Conservation (phyloP, 2,888 invertebrate species). For the Diaphora mendica region DNA sequence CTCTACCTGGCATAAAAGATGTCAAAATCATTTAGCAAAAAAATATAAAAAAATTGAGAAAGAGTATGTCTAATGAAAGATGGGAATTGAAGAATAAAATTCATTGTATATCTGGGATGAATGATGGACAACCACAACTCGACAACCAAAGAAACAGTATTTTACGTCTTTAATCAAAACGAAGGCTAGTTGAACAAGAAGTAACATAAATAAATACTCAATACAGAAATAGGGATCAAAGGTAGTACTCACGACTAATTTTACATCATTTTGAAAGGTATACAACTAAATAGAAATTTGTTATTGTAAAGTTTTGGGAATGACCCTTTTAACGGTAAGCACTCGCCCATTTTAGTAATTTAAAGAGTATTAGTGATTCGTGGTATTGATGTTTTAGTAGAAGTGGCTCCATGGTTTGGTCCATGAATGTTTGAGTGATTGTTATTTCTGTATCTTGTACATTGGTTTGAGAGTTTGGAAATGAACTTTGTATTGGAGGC, state of each 20-base stretch:
- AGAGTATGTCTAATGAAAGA: no score
- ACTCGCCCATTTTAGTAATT: neutral
- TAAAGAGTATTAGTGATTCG: neutral
- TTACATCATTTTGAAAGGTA: neutral
- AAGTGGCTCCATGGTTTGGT: neutral
- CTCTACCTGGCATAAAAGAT: no score
- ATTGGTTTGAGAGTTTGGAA: neutral
- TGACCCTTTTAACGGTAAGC: neutral
- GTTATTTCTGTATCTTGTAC: neutral
- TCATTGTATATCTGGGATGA: no score
- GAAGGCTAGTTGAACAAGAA: neutral
- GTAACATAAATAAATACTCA: neutral
- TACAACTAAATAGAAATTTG: neutral
- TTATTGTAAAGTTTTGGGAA: neutral
- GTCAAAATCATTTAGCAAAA: no score
- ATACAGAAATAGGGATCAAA: neutral
- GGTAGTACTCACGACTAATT: neutral
- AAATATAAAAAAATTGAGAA: no score
- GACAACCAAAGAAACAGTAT: neutral
- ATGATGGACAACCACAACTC: neutral
- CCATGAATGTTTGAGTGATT: neutral
- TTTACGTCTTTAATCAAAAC: neutral
- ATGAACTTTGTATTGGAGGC: neutral
- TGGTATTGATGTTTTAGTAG: neutral
- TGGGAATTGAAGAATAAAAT: neutral